Percentiles rank a stretch among this genome's conserved stretches.
Conservation (phyloP, 2,888 invertebrate genomes). For the Cyclophora albipunctata region DNA sequence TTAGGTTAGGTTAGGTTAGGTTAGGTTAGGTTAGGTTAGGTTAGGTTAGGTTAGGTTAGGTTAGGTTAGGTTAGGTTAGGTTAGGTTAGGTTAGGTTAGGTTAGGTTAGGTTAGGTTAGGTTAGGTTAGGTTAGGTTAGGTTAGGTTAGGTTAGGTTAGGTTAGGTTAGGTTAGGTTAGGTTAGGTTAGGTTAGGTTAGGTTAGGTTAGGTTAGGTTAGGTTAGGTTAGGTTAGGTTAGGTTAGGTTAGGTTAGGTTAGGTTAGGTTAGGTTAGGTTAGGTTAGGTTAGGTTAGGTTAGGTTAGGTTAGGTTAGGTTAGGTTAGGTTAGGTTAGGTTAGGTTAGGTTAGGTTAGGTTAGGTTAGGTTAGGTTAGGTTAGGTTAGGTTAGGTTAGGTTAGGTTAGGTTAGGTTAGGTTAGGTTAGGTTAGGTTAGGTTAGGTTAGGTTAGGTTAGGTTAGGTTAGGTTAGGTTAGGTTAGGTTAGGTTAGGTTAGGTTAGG, state of each 20-base stretch:
- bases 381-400: constrained; percentile 9
- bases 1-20: constrained; percentile 14
- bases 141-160: constrained; percentile 9
- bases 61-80: constrained; percentile 5
- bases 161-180: constrained; percentile 11
- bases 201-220: constrained; percentile 15
- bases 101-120: constrained; percentile 14
- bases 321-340: constrained; percentile 8
- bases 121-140: constrained; percentile 15
- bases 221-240: constrained; percentile 16
- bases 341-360: constrained; percentile 11
- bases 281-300: constrained; percentile 19
- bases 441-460: constrained; percentile 10
- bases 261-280: constrained; percentile 18
- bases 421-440: constrained; percentile 12
- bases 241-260: constrained; percentile 18
- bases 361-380: constrained; percentile 14
- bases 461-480: constrained; percentile 13
- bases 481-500: constrained; percentile 13
- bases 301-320: constrained; percentile 17
- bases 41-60: constrained; percentile 13
- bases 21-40: constrained; percentile 15
- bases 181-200: constrained; percentile 11
- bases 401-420: constrained; percentile 11
- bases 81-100: constrained; percentile 12